phyloP scores from a whole-genome alignment of 1,140 invertebrate species.

The Ceratina calcarata region DNA sequence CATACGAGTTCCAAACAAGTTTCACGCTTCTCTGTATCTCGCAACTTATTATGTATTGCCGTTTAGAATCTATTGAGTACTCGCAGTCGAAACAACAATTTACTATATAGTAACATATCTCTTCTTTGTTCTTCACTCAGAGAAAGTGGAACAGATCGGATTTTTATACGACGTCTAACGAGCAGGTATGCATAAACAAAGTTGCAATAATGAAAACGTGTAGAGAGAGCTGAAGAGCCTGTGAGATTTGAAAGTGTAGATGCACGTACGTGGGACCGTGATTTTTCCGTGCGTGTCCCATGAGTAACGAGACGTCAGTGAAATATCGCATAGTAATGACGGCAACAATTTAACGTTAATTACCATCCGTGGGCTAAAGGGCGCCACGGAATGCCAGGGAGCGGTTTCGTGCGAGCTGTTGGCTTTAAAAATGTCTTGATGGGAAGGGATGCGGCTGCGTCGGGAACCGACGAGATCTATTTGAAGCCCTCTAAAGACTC shows the following conservation, averaged over 20 bases:
- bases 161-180: neutral
- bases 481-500: constrained; percentile 76
- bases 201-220: constrained; percentile 19
- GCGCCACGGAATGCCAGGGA: constrained; percentile 32
- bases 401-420: constrained; percentile 22
- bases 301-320: constrained; percentile 25
- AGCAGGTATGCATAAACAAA: constrained; percentile 1
- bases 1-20: neutral
- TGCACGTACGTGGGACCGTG: neutral
- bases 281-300: constrained; percentile 16
- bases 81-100: neutral
- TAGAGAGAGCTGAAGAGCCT: neutral
- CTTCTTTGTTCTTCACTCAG: neutral
- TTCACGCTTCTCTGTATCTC: neutral
- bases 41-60: neutral
- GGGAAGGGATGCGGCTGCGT: constrained; percentile 45
- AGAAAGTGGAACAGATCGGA: neutral
- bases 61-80: neutral
- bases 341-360: constrained; percentile 62
- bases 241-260: neutral
- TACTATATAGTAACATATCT: neutral
- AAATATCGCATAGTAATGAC: constrained; percentile 33
- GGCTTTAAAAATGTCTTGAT: constrained; percentile 61
- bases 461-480: constrained; percentile 66
- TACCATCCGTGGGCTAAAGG: constrained; percentile 51